Evolutionary conservation across 2,888 invertebrate species (phyloP).

Genomic region (Galerucella calmariensis): DNA sequence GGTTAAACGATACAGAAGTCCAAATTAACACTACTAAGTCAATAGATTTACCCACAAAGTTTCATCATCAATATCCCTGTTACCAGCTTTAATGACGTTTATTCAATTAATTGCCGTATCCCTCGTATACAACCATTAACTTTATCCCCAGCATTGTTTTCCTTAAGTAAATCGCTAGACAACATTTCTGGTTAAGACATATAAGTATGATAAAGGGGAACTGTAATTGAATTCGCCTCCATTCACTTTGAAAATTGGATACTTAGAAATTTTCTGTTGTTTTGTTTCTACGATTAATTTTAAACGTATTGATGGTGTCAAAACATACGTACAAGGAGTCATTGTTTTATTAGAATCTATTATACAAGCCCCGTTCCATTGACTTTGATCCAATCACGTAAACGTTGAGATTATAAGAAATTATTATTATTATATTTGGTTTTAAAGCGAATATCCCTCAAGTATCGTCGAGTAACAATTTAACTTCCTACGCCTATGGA

Average conservation of each 20-base stretch:
- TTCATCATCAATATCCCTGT: too few relatives aligned
- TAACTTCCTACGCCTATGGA: too few relatives aligned
- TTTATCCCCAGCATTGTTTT: neutral
- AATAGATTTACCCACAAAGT: too few relatives aligned
- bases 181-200: neutral
- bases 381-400: too few relatives aligned
- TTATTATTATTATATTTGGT: too few relatives aligned
- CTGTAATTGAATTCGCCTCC: neutral
- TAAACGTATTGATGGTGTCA: neutral
- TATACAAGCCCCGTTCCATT: too few relatives aligned
- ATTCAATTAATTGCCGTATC: neutral
- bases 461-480: too few relatives aligned
- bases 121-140: neutral
- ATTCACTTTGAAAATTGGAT: conserved; percentile 5
- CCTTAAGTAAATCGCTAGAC: conserved; percentile 3
- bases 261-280: conserved; percentile 4
- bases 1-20: too few relatives aligned
- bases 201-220: neutral
- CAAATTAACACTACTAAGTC: too few relatives aligned
- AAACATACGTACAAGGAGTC: too few relatives aligned
- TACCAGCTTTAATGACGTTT: neutral
- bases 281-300: neutral
- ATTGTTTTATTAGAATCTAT: neutral
- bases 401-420: too few relatives aligned
- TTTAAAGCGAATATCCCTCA: too few relatives aligned